Evolutionary conservation across 92 coral and sea anemone genomes (phyloP).

Genomic region (Bergia puertoricense): DNA sequence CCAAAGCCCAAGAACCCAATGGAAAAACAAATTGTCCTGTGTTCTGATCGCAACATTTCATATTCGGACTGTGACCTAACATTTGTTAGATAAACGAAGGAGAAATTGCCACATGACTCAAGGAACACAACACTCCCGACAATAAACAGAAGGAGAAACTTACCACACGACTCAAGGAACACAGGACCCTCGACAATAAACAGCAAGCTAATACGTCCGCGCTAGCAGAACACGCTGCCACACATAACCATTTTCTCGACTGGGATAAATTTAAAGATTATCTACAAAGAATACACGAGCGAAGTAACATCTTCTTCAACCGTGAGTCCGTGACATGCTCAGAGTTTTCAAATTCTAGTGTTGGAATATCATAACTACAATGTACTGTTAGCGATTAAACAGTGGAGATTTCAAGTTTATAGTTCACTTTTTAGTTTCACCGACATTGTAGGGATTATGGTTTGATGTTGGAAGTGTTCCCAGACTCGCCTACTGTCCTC

Average conservation of each 20-base stretch:
- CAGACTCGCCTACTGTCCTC: slow-evolving; percentile 72
- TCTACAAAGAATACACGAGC: too few species aligned
- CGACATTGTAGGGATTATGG: slow-evolving; percentile 74
- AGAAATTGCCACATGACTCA: neutral
- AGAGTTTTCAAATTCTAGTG: neutral
- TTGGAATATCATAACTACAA: neutral
- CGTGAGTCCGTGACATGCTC: neutral
- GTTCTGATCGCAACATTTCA: neutral
- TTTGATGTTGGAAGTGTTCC: slow-evolving; percentile 80
- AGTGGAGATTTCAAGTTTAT: neutral
- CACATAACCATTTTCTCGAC: too few species aligned
- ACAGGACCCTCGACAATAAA: neutral
- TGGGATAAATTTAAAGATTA: too few species aligned
- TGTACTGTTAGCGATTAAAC: neutral
- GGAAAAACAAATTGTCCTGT: neutral
- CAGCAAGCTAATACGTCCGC: too few species aligned
- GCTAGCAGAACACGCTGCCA: too few species aligned
- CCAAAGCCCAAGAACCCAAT: neutral
- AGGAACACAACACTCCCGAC: neutral
- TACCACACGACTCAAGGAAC: neutral
- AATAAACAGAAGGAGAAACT: neutral
- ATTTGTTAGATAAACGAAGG: neutral
- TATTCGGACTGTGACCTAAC: neutral
- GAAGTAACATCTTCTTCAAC: too few species aligned
- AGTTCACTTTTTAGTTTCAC: neutral